phyloP scores from a whole-genome alignment of 1,140 invertebrate species.

The Cyphomyrmex costatus region DNA sequence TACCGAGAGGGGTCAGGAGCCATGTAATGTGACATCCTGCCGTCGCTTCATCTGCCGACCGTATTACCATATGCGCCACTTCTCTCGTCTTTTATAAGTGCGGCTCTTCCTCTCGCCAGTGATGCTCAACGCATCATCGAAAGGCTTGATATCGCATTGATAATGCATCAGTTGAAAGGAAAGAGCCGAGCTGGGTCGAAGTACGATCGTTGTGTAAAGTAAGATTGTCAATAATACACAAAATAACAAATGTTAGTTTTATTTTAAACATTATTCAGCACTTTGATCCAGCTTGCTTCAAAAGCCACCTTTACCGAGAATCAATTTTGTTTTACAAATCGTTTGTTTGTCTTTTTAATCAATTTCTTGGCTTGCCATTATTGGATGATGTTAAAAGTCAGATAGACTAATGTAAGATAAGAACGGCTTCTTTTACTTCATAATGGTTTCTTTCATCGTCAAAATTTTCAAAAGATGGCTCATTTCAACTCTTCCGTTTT shows the following conservation, averaged over 20 bases:
- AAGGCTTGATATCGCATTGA: neutral
- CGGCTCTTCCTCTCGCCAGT: conserved; percentile 62
- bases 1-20: conserved; percentile 77
- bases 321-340: neutral
- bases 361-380: neutral
- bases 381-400: neutral
- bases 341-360: neutral
- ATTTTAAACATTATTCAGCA: too few relatives aligned
- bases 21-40: conserved; percentile 84
- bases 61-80: conserved; percentile 77
- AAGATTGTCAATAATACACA: too few relatives aligned
- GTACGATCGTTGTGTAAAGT: too few relatives aligned
- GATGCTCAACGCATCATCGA: conserved; percentile 16
- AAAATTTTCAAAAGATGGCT: neutral
- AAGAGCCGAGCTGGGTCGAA: neutral
- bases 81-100: conserved; percentile 59
- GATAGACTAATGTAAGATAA: neutral
- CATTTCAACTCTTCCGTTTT: neutral
- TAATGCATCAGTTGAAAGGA: neutral
- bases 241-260: too few relatives aligned
- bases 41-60: conserved; percentile 78
- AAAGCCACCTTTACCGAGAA: neutral
- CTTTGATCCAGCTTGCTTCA: neutral
- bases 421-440: neutral
- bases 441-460: neutral